A percentile compares a stretch with the other conserved stretches of the same genome.
Evolutionary conservation across 2,797 vertebrate species (phyloP).

Genomic region (Molothrus ater): DNA sequence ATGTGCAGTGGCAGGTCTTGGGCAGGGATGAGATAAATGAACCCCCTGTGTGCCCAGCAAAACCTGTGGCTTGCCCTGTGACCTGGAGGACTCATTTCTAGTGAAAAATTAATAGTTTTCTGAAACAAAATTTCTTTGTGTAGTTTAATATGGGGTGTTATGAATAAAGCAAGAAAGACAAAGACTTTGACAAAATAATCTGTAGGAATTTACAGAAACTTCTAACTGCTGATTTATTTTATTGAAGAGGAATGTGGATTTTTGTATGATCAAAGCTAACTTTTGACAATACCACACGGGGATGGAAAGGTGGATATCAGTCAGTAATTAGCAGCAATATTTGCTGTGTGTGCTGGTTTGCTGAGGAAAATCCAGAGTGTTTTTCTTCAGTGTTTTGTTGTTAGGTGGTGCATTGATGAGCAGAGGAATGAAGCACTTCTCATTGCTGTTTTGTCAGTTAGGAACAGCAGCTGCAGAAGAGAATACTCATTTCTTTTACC

Average conservation of each 20-base stretch:
- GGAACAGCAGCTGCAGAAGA: background rate
- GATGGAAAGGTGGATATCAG: background rate
- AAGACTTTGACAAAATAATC: background rate
- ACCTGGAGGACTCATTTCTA: background rate
- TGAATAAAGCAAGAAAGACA: background rate
- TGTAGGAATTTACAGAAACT: background rate
- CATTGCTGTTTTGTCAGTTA: background rate
- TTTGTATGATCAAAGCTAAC: background rate
- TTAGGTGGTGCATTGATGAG: background rate
- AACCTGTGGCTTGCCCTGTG: background rate
- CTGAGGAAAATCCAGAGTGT: background rate
- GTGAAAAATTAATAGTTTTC: slow-evolving; percentile 1
- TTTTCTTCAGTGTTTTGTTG: background rate
- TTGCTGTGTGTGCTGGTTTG: background rate
- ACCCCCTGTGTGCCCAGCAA: background rate
- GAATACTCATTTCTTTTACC: slow-evolving; percentile 26
- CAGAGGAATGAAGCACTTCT: background rate
- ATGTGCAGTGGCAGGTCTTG: background rate
- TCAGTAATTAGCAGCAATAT: background rate
- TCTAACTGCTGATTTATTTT: background rate
- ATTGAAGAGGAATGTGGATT: background rate
- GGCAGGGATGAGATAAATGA: background rate
- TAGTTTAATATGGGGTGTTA: background rate
- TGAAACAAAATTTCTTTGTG: background rate
- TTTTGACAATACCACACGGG: background rate